Conservation (phyloP, 2,888 invertebrate species). For the Matsumyia berberina region DNA sequence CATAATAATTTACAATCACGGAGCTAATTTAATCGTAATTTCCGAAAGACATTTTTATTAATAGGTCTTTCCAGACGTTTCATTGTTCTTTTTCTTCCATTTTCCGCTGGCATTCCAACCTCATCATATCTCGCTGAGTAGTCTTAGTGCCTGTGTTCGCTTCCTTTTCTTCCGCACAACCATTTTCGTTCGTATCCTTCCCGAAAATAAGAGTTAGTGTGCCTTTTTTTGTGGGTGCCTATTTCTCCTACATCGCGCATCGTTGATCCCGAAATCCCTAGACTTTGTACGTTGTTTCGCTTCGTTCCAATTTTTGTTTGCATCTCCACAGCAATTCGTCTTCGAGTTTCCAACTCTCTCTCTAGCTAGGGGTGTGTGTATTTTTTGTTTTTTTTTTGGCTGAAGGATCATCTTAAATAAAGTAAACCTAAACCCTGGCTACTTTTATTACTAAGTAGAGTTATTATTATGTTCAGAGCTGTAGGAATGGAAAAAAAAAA, state of each 20-base stretch:
- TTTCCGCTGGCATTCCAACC: slow-evolving; percentile 10
- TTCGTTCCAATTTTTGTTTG: slow-evolving; percentile 20
- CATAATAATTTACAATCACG: slow-evolving; percentile 68
- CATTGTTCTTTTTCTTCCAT: slow-evolving; percentile 12
- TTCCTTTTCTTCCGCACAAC: slow-evolving; percentile 22
- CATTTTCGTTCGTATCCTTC: slow-evolving; percentile 37
- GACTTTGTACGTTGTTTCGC: slow-evolving; percentile 26
- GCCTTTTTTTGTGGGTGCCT: slow-evolving; percentile 26
- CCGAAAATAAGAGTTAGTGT: slow-evolving; percentile 40
- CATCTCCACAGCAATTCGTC: slow-evolving; percentile 43
- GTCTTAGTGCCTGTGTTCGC: slow-evolving; percentile 31
- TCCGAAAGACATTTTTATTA: slow-evolving; percentile 72
- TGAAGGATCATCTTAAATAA: slow-evolving; percentile 59
- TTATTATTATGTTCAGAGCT: slow-evolving; percentile 55
- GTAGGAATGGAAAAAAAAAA: slow-evolving; percentile 2
- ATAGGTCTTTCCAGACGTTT: slow-evolving; percentile 56
- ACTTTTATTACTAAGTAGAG: slow-evolving; percentile 59
- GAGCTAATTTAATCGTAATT: slow-evolving; percentile 74
- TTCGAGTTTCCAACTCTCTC: slow-evolving; percentile 12
- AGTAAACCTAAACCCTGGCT: slow-evolving; percentile 51
- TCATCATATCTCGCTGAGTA: slow-evolving; percentile 30
- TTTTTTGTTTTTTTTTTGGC: neutral
- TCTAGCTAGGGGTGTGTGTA: neutral
- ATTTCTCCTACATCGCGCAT: slow-evolving; percentile 8
- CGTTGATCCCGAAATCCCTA: slow-evolving; percentile 4